Percentiles rank a stretch among this genome's conserved stretches.
Evolutionary conservation across 2,113 vertebrate species (phyloP).

Genomic region (Eubucco bourcierii): DNA sequence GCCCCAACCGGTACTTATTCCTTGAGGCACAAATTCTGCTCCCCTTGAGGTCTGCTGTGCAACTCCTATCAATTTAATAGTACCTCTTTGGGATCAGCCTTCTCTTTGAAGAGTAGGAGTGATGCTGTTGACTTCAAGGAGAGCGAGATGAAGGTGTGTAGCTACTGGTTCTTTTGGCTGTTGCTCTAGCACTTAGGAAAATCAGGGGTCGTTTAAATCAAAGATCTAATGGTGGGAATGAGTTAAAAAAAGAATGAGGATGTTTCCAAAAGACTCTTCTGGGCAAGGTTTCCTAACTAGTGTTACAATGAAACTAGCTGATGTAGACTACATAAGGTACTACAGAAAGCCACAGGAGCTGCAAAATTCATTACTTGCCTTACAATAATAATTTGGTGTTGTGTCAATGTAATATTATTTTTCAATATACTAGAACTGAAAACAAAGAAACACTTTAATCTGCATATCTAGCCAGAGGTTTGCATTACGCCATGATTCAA

Average conservation of each 20-base stretch:
- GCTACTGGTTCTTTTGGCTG: slow-evolving; percentile 69
- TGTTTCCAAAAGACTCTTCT: neutral
- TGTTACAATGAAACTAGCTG: neutral
- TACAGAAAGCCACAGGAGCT: neutral
- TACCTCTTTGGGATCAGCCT: neutral
- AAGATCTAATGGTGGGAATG: neutral
- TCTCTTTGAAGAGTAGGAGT: neutral
- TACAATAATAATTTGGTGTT: neutral
- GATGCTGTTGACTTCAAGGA: slow-evolving; percentile 10
- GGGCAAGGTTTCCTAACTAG: neutral
- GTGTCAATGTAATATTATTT: neutral
- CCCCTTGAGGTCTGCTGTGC: neutral
- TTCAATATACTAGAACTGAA: neutral
- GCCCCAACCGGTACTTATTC: neutral
- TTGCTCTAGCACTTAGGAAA: slow-evolving; percentile 52
- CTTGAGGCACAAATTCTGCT: neutral
- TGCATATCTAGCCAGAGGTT: neutral
- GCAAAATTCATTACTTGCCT: neutral
- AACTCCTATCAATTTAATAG: neutral
- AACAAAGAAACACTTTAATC: neutral
- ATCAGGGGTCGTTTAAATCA: neutral
- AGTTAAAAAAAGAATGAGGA: neutral
- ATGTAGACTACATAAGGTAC: neutral
- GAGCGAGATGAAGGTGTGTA: slow-evolving; percentile 6
- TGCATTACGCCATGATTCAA: neutral